phyloP scores from a whole-genome alignment of 2,888 invertebrate genomes.

The Dasysyrphus tricinctus region DNA sequence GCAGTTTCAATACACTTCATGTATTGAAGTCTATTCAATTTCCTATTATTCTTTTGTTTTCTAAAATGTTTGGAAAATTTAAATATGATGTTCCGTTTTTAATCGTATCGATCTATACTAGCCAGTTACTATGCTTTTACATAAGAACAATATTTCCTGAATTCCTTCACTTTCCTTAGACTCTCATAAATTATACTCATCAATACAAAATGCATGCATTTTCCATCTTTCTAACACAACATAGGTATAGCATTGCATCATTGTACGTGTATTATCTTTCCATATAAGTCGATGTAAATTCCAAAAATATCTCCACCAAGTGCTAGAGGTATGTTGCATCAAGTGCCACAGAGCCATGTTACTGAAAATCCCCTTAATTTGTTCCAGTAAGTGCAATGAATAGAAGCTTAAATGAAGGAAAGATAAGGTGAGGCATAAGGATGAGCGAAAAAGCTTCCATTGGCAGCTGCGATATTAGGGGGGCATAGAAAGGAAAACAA shows the following conservation, averaged over 20 bases:
- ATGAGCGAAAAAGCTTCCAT: slow-evolving; percentile 9
- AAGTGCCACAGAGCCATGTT: slow-evolving; percentile 48
- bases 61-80: no score
- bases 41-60: no score
- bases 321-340: slow-evolving; percentile 33
- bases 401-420: slow-evolving; percentile 1
- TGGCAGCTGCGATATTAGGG: slow-evolving; percentile 16
- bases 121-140: not conserved
- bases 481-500: slow-evolving; percentile 41
- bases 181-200: slow-evolving; percentile 11
- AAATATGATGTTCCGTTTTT: no score
- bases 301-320: slow-evolving; percentile 36
- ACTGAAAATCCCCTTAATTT: slow-evolving; percentile 54
- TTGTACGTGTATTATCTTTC: not conserved
- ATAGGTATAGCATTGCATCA: not conserved
- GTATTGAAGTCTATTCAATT: no score
- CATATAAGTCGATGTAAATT: slow-evolving; percentile 45
- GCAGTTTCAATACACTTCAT: no score
- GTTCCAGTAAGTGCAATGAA: slow-evolving; percentile 21
- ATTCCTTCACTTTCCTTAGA: not conserved
- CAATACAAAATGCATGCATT: slow-evolving; percentile 6
- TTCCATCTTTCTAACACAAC: not conserved
- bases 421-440: not conserved
- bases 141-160: not conserved
- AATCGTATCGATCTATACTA: no score